phyloP scores from a whole-genome alignment of 2,113 vertebrate species.

The Carassius auratus region DNA sequence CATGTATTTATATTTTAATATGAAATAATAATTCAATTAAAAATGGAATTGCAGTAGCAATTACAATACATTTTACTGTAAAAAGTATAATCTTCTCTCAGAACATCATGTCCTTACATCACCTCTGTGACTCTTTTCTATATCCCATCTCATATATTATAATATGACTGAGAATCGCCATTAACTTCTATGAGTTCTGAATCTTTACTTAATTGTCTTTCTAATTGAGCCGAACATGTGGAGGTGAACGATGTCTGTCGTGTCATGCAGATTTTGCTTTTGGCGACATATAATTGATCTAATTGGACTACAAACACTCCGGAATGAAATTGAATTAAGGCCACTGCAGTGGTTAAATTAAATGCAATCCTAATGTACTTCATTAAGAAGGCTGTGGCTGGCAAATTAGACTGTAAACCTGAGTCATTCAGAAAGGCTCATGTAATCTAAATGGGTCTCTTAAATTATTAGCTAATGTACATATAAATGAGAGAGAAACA shows the following conservation, averaged over 20 bases:
- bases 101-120: background rate
- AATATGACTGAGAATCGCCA: background rate
- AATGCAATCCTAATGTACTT: slow-evolving; percentile 57
- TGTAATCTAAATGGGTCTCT: slow-evolving; percentile 49
- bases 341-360: slow-evolving; percentile 58
- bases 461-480: slow-evolving; percentile 37
- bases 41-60: background rate
- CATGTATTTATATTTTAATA: background rate
- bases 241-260: slow-evolving; percentile 43
- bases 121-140: background rate
- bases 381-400: slow-evolving; percentile 53
- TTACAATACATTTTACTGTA: background rate
- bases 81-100: background rate
- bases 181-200: background rate
- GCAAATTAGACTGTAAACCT: slow-evolving; percentile 59
- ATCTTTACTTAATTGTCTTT: slow-evolving; percentile 7
- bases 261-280: slow-evolving; percentile 34
- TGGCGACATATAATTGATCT: slow-evolving; percentile 50
- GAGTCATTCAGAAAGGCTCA: slow-evolving; percentile 46
- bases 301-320: slow-evolving; percentile 58
- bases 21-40: background rate
- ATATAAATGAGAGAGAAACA: slow-evolving; percentile 36
- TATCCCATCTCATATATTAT: background rate
- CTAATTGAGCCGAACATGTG: background rate
- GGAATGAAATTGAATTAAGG: slow-evolving; percentile 60